Base-by-base conservation (phyloP, 2,888 invertebrate genomes). In the Exocentrus adspersus region DNA sequence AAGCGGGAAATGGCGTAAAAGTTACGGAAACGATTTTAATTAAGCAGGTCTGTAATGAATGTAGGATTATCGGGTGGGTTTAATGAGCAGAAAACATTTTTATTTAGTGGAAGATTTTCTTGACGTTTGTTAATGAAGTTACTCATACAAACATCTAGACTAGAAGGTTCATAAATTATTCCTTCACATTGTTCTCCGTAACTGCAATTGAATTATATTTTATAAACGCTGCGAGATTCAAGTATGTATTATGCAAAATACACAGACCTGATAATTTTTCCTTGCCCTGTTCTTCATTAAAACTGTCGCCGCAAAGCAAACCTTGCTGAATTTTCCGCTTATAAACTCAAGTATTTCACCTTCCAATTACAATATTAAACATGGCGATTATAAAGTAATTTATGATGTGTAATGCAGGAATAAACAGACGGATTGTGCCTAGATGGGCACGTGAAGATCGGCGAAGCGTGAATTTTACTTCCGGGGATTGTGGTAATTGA, bases 401-500 rank as follows among this genome's bases (percentile, higher is more conserved):
- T 54, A 12, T 28, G 28, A 41, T 20, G 21, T 12, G 43, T 24
- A 32, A 59, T 59, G 19, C 59, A 28, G 51, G 51, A 51, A 42
- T 19, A 32, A 52, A 59, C 28, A 48, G 48, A 53, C 48, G 9
- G 53, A 46, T 30, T 53, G 45, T 16, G 45, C 12, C 20, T 21
- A 20, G 53, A 46, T 41, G 53, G 60, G 53, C 53, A 61, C 60
- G 53, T 53, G 60, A 54, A 54, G 48, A n/a, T 17, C 32, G 48
- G 21, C 48, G 41, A 20, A 54, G 28, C 60, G 60, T 61, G 43
- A 53, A 41, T 53, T 61, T 54, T 54, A 54, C 41, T 61, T 61
- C 60, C 60, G 60, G n/a, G 20, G 54, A 37, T 37, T 46, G 53
- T n/a, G 46, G 54, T 53, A 60, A 60, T 60, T 60, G 60, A 52